phyloP scores from a whole-genome alignment of 2,797 vertebrate genomes.

The Bovichtus variegatus region DNA sequence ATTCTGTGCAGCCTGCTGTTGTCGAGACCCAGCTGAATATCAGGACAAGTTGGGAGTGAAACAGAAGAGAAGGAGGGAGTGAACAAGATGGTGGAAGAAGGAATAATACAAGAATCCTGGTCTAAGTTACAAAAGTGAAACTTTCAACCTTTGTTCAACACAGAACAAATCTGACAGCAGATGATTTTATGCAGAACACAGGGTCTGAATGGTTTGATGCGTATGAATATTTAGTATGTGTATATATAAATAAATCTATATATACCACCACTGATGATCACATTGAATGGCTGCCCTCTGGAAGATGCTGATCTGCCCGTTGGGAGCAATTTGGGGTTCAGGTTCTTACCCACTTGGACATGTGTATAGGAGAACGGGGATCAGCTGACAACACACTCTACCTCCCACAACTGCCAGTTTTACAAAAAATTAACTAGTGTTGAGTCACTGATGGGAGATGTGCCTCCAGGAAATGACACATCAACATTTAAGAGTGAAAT shows the following conservation, averaged over 20 bases:
- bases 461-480: neutral
- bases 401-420: conserved; percentile 1
- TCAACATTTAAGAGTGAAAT: neutral
- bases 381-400: neutral
- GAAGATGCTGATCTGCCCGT: neutral
- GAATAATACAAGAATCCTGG: neutral
- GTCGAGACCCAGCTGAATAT: conserved; percentile 76
- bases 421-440: neutral
- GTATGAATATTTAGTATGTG: no score
- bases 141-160: neutral
- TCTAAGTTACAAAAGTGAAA: neutral
- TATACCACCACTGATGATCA: neutral
- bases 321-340: neutral
- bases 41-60: neutral
- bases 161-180: neutral
- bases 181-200: neutral
- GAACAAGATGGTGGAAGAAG: neutral
- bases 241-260: no score
- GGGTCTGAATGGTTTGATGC: no score
- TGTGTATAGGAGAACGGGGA: neutral
- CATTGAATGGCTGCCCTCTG: neutral
- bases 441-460: neutral
- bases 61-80: neutral
- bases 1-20: conserved; percentile 84
- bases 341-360: neutral